Evolutionary conservation across 2,113 vertebrate genomes (phyloP).

Genomic region (Calonectris borealis): DNA sequence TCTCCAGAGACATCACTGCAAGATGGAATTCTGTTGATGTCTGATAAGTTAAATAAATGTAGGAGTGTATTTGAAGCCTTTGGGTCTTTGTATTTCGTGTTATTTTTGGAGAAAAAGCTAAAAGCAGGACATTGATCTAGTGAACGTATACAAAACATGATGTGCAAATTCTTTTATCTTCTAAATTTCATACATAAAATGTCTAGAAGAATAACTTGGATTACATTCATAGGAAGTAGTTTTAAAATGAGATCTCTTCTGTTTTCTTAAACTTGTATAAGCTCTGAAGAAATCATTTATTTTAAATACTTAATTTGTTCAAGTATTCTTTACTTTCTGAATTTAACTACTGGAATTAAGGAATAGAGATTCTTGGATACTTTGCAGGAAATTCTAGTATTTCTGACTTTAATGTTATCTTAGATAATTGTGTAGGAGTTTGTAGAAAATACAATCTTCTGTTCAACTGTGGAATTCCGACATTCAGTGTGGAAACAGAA

Average conservation of each 20-base stretch:
- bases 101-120: neutral
- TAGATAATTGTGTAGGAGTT: neutral
- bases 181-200: neutral
- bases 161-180: neutral
- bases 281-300: neutral
- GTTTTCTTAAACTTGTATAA: neutral
- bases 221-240: neutral
- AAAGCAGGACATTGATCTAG: neutral
- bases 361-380: neutral
- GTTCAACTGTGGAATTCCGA: neutral
- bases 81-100: neutral
- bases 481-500: neutral
- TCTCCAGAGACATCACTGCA: neutral
- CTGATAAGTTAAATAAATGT: neutral
- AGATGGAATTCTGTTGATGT: neutral
- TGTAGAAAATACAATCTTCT: neutral
- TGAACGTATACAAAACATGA: accelerated
- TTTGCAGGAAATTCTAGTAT: neutral
- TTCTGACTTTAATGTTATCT: neutral
- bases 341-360: neutral
- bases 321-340: neutral
- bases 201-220: neutral
- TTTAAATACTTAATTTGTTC: neutral
- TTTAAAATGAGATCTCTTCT: neutral
- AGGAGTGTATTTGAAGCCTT: neutral